Evolutionary conservation across 2,888 invertebrate species (phyloP).

Genomic region (Sceliomorpha sp.): DNA sequence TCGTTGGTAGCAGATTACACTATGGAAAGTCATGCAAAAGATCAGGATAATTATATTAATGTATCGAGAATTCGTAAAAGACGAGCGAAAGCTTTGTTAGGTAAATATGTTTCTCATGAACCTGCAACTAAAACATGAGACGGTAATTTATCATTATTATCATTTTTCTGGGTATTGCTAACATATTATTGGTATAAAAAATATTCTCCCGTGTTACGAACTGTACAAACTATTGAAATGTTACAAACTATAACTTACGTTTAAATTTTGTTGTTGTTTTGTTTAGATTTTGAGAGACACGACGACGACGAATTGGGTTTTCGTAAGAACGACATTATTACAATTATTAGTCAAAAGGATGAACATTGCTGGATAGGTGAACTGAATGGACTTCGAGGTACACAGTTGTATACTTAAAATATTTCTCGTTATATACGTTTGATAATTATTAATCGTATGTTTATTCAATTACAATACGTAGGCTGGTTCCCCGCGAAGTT

Average conservation of each 20-base stretch:
- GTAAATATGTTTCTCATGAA: too few species aligned
- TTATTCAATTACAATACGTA: too few species aligned
- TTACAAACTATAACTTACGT: too few species aligned
- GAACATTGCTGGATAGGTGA: conserved; percentile 99
- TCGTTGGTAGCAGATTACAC: conserved; percentile 94
- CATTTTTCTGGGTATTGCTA: too few species aligned
- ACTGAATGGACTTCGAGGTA: conserved; percentile 93
- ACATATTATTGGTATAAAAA: too few species aligned
- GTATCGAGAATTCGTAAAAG: conserved; percentile 92
- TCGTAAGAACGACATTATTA: conserved; percentile 98
- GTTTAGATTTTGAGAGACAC: conserved; percentile 95
- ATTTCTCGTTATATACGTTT: conserved; percentile 4
- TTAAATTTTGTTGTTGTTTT: too few species aligned
- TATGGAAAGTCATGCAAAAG: conserved; percentile 96
- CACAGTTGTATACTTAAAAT: conserved; percentile 11
- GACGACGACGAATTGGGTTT: conserved; percentile 99
- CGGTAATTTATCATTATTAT: too few species aligned
- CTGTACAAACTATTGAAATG: too few species aligned
- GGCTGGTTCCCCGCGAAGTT: conserved; percentile 99
- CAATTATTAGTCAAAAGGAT: conserved; percentile 97
- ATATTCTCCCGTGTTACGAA: too few species aligned
- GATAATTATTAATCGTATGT: too few species aligned
- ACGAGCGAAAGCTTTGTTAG: conserved; percentile 95
- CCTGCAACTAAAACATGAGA: too few species aligned
- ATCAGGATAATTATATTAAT: conserved; percentile 97